Conservation (phyloP, 2,888 invertebrate species). For the Acronicta alni region DNA sequence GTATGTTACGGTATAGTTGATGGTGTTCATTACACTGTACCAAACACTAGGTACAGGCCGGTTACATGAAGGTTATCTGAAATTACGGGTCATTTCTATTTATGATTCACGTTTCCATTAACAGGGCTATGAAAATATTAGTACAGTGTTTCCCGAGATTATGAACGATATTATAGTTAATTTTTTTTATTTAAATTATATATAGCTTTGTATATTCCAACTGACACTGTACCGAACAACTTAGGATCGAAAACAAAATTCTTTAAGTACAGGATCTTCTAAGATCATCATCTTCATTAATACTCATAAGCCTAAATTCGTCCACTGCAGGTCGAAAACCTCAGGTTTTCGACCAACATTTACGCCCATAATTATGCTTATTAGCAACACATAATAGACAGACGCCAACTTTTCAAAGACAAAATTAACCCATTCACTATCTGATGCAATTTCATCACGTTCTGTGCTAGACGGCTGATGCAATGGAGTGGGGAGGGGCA, state of each 20-base stretch:
- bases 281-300: no score
- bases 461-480: conserved; percentile 28
- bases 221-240: no score
- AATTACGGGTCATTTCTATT: conserved; percentile 36
- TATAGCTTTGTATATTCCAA: no score
- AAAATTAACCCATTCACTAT: conserved; percentile 11
- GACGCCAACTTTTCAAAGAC: not conserved
- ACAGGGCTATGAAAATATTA: conserved; percentile 20
- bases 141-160: conserved; percentile 14
- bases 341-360: no score
- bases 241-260: no score
- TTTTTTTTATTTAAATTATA: no score
- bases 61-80: conserved; percentile 39
- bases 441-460: conserved; percentile 45
- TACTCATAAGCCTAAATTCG: no score
- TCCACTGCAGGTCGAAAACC: no score
- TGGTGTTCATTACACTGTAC: not conserved
- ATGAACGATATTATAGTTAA: not conserved
- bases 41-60: not conserved
- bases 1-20: no score
- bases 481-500: conserved; percentile 20
- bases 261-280: no score
- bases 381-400: not conserved
- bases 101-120: conserved; percentile 43
- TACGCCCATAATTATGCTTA: not conserved